Evolutionary conservation across 2,797 vertebrate genomes (phyloP), one percentile per base, ranked within the genome.

Genomic region (Erpetoichthys calabaricus): DNA sequence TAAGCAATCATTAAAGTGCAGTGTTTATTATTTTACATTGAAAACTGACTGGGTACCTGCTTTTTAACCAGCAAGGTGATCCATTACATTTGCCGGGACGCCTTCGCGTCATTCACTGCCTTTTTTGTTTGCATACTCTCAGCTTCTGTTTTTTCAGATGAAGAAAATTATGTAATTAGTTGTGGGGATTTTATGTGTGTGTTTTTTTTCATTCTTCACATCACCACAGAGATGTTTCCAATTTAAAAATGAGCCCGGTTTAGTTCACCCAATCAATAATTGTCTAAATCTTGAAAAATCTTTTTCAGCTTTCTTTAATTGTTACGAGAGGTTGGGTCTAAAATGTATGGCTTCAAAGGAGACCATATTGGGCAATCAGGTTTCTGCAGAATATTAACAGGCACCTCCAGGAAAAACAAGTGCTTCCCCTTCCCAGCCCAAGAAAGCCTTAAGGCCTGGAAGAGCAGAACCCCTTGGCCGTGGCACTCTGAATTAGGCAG

Each of bases 141-240:
- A 74, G 77, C 70, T 75, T 79, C 59, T 91, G 81, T 91, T 96
- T 91, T 86, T 75, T 90, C 89, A 90, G 88, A 91, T 91, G 87
- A 87, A 90, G 83, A 88, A 94, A 90, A 91, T 92, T 89, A 91
- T 88, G 85, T 89, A 92, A 92, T 97, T 95, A 90, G 84, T 83
- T 86, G 78, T 80, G 79, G 72, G 72, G 75, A 45, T 41, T 3
- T 10, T 45, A 41, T 6, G 5, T 45, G 7, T 51, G 9, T 56
- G 43, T 44, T 5, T 56, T 57, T 65, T 49, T 42, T 44, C 63
- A 57, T 62, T 75, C 73, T 79, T 72, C 69, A 67, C 80, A 74
- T 83, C 75, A 56, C 80, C 86, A 78, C 73, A 72, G 79, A 82
- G 81, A 89, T 83, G 83, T 86, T 88, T 91, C 77, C 80, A 81